phyloP scores from a whole-genome alignment of 2,888 invertebrate genomes.

The Gonocerus acuteangulatus region DNA sequence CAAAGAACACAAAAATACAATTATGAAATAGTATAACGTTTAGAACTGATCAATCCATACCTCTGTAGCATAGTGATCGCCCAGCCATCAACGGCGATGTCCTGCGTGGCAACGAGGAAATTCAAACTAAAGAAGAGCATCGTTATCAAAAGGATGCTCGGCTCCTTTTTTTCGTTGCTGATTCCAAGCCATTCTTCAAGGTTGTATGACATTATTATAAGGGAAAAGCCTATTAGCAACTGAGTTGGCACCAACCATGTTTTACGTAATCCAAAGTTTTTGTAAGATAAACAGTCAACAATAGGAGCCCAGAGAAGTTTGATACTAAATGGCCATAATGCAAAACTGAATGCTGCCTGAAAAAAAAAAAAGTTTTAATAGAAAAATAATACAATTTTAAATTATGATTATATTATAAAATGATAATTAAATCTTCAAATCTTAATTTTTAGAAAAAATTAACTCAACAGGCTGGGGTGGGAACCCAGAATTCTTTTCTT shows the following conservation, averaged over 20 bases:
- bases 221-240: constrained; percentile 65
- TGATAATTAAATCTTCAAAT: neutral
- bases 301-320: constrained; percentile 98
- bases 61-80: constrained; percentile 96
- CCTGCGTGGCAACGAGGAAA: constrained; percentile 96
- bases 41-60: too few species aligned
- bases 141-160: constrained; percentile 54
- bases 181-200: constrained; percentile 63
- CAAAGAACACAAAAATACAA: too few species aligned
- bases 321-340: constrained; percentile 82
- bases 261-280: constrained; percentile 83
- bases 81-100: constrained; percentile 99
- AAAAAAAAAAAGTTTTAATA: constrained; percentile 41
- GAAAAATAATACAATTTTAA: too few species aligned
- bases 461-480: too few species aligned
- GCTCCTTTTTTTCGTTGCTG: constrained; percentile 14
- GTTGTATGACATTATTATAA: constrained; percentile 74
- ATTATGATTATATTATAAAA: neutral
- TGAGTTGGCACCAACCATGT: constrained; percentile 92
- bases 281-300: constrained; percentile 84
- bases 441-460: neutral
- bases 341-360: constrained; percentile 85
- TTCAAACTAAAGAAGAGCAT: constrained; percentile 82
- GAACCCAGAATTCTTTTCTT: too few species aligned
- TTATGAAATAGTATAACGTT: too few species aligned